Percentiles rank a stretch among this genome's conserved stretches.
Conservation (phyloP, 2,797 vertebrate species). For the Hypotaenidia okinawae region DNA sequence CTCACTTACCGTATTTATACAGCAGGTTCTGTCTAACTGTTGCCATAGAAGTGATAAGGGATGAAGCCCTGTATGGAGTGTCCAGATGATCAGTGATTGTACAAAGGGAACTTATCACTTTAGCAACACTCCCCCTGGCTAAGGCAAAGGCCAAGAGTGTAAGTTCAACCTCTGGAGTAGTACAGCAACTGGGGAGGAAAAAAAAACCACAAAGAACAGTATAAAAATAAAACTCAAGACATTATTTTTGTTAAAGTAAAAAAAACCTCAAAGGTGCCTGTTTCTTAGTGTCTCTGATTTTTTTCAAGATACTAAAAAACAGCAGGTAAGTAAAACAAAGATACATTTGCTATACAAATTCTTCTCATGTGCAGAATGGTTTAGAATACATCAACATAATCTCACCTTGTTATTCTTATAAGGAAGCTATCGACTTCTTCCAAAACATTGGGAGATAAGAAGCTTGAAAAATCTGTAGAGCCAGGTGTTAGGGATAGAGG, state of each 20-base stretch:
- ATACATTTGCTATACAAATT: background rate
- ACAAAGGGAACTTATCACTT: conserved; percentile 90
- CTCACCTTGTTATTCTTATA: conserved; percentile 94
- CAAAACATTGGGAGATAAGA: conserved; percentile 93
- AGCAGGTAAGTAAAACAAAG: background rate
- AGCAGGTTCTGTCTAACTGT: conserved; percentile 90
- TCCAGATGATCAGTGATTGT: conserved; percentile 87
- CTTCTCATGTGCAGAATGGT: background rate
- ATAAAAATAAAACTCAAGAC: background rate
- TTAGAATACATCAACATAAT: background rate
- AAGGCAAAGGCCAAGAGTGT: conserved; percentile 94
- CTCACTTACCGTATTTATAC: conserved; percentile 89
- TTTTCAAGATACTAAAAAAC: background rate
- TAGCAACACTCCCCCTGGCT: conserved; percentile 93
- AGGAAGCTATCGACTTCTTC: conserved; percentile 98
- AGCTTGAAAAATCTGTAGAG: conserved; percentile 93
- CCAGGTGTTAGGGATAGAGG: conserved; percentile 91
- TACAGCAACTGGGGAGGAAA: conserved; percentile 83
- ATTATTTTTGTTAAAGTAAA: background rate
- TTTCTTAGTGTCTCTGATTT: background rate
- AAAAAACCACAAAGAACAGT: background rate
- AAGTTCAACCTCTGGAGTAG: conserved; percentile 91
- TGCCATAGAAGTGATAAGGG: conserved; percentile 92
- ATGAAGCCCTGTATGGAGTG: conserved; percentile 86
- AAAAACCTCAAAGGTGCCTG: background rate